phyloP scores from a whole-genome alignment of 1,140 invertebrate species.

The Sycophaga agraensis region DNA sequence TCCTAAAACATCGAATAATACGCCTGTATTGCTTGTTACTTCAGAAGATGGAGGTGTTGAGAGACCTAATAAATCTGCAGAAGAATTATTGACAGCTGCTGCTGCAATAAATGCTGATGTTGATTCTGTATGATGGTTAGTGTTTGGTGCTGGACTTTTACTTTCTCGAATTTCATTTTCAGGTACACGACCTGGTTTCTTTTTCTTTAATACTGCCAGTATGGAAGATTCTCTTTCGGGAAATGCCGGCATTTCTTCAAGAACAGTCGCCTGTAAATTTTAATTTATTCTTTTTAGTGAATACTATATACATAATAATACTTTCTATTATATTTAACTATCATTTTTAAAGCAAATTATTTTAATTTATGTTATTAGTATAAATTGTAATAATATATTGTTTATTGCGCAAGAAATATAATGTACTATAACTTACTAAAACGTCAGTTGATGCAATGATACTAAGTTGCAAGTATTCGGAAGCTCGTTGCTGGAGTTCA shows the following conservation, averaged over 20 bases:
- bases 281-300: no score
- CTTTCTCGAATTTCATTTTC: conserved; percentile 80
- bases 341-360: neutral
- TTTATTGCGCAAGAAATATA: no score
- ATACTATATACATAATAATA: no score
- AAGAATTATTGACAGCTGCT: conserved; percentile 59
- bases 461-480: conserved; percentile 96
- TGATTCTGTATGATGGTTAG: conserved; percentile 64
- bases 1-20: conserved; percentile 88
- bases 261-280: conserved; percentile 75
- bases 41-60: conserved; percentile 76
- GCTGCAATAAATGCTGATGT: conserved; percentile 24
- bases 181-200: conserved; percentile 89
- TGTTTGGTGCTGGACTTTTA: conserved; percentile 73
- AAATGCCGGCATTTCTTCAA: conserved; percentile 99
- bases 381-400: neutral
- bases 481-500: conserved; percentile 96
- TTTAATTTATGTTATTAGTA: neutral
- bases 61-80: conserved; percentile 81
- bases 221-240: conserved; percentile 98
- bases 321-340: neutral
- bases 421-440: conserved; percentile 61
- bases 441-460: conserved; percentile 97
- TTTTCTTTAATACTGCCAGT: conserved; percentile 96
- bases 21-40: conserved; percentile 68